phyloP scores from a whole-genome alignment of 2,888 invertebrate species.

The Scaptomyza caliginosa region DNA sequence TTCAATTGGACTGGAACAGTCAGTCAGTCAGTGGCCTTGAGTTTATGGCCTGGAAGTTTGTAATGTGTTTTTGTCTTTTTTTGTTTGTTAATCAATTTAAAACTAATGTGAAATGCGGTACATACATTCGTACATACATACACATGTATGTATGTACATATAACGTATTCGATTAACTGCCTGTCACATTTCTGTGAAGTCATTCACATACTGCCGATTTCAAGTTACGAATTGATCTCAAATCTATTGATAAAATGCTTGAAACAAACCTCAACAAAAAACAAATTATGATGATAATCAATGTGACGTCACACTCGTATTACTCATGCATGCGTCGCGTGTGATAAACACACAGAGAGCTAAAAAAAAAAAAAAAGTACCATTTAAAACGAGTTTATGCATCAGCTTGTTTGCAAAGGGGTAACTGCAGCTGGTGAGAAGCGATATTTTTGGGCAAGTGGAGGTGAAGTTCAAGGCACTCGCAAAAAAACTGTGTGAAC shows the following conservation, averaged over 20 bases:
- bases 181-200: slow-evolving; percentile 40
- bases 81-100: slow-evolving; percentile 26
- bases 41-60: slow-evolving; percentile 41
- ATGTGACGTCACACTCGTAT: slow-evolving; percentile 49
- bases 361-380: slow-evolving; percentile 4
- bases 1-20: slow-evolving; percentile 34
- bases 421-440: neutral
- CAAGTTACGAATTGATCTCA: slow-evolving; percentile 6
- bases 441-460: slow-evolving; percentile 4
- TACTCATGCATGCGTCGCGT: slow-evolving; percentile 52
- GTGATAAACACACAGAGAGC: slow-evolving; percentile 33
- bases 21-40: slow-evolving; percentile 24
- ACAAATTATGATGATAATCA: slow-evolving; percentile 9
- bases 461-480: slow-evolving; percentile 45
- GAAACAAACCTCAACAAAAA: slow-evolving; percentile 6
- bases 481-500: slow-evolving; percentile 11
- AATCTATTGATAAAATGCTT: slow-evolving; percentile 28
- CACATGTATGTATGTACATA: neutral
- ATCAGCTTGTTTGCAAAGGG: neutral
- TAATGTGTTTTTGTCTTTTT: slow-evolving; percentile 41
- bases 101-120: slow-evolving; percentile 20
- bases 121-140: neutral
- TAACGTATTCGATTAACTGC: slow-evolving; percentile 11
- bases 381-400: slow-evolving; percentile 44
- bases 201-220: slow-evolving; percentile 39